These are phyloP conservation scores for Ancistrus triradiatus DNA, from an alignment of 2,113 vertebrate species.

Conservation along the genomic window DNA sequence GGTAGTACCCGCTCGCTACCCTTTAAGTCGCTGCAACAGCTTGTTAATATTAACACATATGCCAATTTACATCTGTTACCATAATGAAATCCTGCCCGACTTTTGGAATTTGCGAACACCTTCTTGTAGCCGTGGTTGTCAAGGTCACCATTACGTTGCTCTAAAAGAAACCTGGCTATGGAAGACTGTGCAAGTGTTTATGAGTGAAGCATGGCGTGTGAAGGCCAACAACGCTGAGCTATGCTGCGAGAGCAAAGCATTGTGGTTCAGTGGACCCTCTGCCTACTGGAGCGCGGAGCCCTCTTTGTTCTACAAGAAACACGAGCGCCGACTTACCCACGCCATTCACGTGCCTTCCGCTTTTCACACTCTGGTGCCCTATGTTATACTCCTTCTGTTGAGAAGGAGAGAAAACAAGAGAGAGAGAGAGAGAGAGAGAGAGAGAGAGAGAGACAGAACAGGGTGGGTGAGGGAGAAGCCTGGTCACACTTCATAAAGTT, in stretches of 20 bases:
- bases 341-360: constrained; percentile 57
- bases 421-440: too few species aligned
- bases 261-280: constrained; percentile 10
- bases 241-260: neutral
- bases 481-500: too few species aligned
- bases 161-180: neutral
- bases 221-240: constrained; percentile 19
- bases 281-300: neutral
- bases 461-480: too few species aligned
- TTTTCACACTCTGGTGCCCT: constrained; percentile 57
- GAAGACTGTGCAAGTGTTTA: neutral
- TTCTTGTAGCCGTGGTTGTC: too few species aligned
- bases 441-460: too few species aligned
- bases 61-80: too few species aligned
- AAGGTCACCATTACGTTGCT: too few species aligned
- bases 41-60: too few species aligned
- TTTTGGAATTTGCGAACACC: too few species aligned
- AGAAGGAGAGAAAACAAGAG: constrained; percentile 1
- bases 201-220: neutral
- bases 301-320: constrained; percentile 32
- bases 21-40: too few species aligned
- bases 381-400: constrained; percentile 75
- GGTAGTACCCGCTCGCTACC: too few species aligned
- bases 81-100: too few species aligned
- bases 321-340: constrained; percentile 64